phyloP scores from a whole-genome alignment of 2,113 vertebrate genomes.

The Tetrao urogallus region DNA sequence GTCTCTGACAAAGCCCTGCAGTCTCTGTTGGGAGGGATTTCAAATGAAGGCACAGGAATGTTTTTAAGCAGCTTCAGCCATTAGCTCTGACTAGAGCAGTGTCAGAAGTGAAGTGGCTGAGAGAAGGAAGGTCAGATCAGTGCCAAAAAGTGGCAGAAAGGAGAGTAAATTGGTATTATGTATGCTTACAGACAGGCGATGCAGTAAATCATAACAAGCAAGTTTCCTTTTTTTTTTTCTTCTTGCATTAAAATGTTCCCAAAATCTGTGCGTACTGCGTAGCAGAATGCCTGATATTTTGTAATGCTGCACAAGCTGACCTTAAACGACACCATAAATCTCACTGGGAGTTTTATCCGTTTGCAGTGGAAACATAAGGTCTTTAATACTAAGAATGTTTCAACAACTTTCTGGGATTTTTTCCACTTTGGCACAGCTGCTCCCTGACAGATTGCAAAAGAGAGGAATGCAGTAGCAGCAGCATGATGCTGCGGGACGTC shows the following conservation, averaged over 20 bases:
- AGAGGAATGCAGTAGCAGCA: constrained; percentile 33
- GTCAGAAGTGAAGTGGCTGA: background rate
- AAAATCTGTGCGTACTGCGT: background rate
- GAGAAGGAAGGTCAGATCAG: background rate
- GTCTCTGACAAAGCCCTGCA: background rate
- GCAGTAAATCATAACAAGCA: background rate
- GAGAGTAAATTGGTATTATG: background rate
- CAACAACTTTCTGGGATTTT: constrained; percentile 53
- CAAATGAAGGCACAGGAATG: background rate
- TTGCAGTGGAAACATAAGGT: constrained; percentile 49
- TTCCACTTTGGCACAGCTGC: constrained; percentile 49
- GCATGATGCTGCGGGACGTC: background rate
- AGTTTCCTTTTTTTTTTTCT: background rate
- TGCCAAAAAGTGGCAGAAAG: background rate
- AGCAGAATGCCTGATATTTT: background rate
- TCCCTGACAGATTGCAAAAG: constrained; percentile 53
- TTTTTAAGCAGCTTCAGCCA: background rate
- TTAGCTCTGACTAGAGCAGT: background rate
- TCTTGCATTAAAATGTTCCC: constrained; percentile 42
- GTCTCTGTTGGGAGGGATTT: background rate
- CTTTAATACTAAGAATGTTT: constrained; percentile 52
- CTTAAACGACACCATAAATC: constrained; percentile 54
- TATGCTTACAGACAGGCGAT: background rate
- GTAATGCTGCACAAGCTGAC: constrained; percentile 6
- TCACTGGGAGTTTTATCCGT: constrained; percentile 26